Base-by-base conservation (phyloP, 37 sponge, comb jelly and placozoan genomes). In the Mnemiopsis leidyi region DNA sequence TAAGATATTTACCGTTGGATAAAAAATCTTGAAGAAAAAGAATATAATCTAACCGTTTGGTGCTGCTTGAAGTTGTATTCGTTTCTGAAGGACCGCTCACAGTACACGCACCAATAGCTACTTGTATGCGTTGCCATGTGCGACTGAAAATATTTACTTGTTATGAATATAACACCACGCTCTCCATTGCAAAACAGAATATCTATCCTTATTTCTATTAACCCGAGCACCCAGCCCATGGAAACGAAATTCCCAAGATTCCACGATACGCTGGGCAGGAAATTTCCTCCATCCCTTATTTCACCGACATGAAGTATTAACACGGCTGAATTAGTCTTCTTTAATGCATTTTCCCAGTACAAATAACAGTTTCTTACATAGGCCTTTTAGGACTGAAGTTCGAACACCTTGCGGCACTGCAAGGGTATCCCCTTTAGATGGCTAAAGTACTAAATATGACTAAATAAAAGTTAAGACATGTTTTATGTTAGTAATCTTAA, bases 1-100 rank as follows among this genome's bases (percentile, higher is more conserved):
- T 48, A 48, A 48, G 61, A 13, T 48, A 48, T 48, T 48, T 48
- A n/a, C n/a, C n/a, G n/a, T n/a, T n/a, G n/a, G n/a, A n/a, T n/a
- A 18, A 48, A 48, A 48, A 48, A 48, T 13, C 5, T 48, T 48
- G 61, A 13, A 48, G 5, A 48, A 5, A 18, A 48, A 18, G 13
- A 48, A 48, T 18, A 13, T 48, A 13, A 48, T 23, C 73, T 69
- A n/a, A 69, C 73, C 73, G 73, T 69, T 69, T 69, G 73, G 73
- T 69, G 73, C 73, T 69, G 73, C n/a, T 69, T 69, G 73, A 69
- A 69, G 73, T 69, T 69, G 73, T 69, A 69, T 25, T 69, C 73
- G 73, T 69, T 69, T 25, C 73, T 69, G 73, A 69, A 69, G 73
- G 73, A 69, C 23, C 73, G 24, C n/a, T 69, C 73, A 25, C 73